Evolutionary conservation across 2,113 vertebrate species (phyloP), one percentile per base, ranked within the genome.

Genomic region (Galemys pyrenaicus): DNA sequence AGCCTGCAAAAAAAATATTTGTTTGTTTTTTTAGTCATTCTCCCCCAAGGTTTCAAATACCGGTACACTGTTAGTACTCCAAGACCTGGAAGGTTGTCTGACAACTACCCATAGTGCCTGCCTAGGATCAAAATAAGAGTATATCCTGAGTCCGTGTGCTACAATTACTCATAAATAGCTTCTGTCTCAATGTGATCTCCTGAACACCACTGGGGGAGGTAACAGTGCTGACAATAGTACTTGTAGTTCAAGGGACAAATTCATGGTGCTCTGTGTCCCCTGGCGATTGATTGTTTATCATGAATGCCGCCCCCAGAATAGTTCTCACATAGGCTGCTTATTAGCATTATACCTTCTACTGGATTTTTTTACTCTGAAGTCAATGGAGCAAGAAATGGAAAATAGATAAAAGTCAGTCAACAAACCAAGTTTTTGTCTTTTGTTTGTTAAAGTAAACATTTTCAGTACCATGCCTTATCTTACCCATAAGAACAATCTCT

Each of bases 401-500:
- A 67, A 26, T 7, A 65, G 9, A 32, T 0, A 84, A 60, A 60
- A 26, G 44, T 13, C 12, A 24, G 62, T n/a, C 44, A 84, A 65
- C 35, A 77, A 80, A 39, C 7, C 75, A 95, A n/a, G 5, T 87
- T 20, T 64, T 4, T 88, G 37, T 80, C 65, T 11, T 80, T 68
- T 62, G 19, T 49, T 24, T 74, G 22, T 78, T 87, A 85, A 85
- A 92, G 68, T 75, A 86, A 88, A 49, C 41, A 74, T 82, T 81
- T 89, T 93, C 51, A 49, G 1, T 46, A 95, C 74, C 41, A 95
- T 73, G 49, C 22, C 44, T 46, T 24, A 96, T 92, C 98, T 98
- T 97, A 98, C 98, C 97, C 83, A 97, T 84, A 68, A 64, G 60
- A 77, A 98, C 71, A 51, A 98, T 94, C 77, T 92, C 13, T 58